These are phyloP conservation scores for Acholoe squamosa DNA, from an alignment of 2,888 invertebrate genomes.

Conservation along the genomic window DNA sequence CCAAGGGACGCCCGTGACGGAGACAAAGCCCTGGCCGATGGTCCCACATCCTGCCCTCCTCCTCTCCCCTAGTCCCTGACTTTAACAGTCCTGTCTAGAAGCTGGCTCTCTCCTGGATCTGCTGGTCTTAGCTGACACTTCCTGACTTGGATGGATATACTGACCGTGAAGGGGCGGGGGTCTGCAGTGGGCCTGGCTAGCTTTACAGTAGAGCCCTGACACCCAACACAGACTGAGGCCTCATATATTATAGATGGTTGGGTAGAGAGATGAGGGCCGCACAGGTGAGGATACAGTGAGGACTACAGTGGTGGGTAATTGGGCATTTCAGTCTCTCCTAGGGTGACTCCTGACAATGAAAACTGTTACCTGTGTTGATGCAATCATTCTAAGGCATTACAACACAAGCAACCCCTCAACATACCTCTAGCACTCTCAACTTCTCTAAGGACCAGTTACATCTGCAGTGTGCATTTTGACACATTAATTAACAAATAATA, in stretches of 20 bases:
- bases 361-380: neutral
- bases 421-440: neutral
- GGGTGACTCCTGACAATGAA: neutral
- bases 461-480: neutral
- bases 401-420: neutral
- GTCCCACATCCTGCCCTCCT: neutral
- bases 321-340: neutral
- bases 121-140: too few relatives aligned
- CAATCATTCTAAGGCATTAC: neutral
- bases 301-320: neutral
- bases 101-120: too few relatives aligned
- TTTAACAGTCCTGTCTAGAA: neutral
- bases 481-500: slow-evolving; percentile 2
- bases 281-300: neutral
- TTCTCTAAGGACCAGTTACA: neutral
- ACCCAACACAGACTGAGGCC: neutral
- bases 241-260: neutral
- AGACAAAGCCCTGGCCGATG: neutral
- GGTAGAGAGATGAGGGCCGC: neutral
- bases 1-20: neutral
- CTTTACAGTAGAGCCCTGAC: neutral
- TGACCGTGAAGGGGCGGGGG: neutral
- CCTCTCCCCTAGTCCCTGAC: neutral
- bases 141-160: too few relatives aligned
- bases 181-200: neutral